Base-by-base conservation (phyloP, 2,888 invertebrate genomes). In the Drosophila mulleri region DNA sequence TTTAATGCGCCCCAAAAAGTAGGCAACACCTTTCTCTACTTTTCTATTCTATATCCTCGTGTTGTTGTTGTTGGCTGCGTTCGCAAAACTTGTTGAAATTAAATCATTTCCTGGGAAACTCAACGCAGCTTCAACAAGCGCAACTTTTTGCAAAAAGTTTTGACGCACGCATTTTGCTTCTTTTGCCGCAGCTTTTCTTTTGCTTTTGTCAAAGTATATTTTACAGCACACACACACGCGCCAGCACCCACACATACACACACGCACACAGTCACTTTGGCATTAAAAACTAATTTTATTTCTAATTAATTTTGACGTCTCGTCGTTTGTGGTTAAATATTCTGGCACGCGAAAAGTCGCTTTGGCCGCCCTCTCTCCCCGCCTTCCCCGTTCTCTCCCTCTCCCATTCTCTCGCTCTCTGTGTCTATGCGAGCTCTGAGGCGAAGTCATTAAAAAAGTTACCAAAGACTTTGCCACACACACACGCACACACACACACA, bases 271-370 rank as follows among this genome's bases (percentile, higher is more conserved):
- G 67, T 63, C 71, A 73, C 82, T 73, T 69, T 82, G 75, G 76
- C 78, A 86, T 88, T 86, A 88, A 88, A 88, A 86, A 86, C 89
- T 86, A 88, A 86, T 88, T 87, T 88, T 88, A 88, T 86, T 86
- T 88, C 89, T 86, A 88, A 86, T 88, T 86, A 88, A 86, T 84
- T 84, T 84, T 84, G 84, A 84, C 89, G 89, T 89, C 84, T 89
- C 82, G 84, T 89, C 84, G 88, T 89, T 89, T 84, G 84, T 73
- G 84, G 84, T 89, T 84, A 89, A 84, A 84, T 84, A 89, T 84
- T 82, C 82, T 82, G 74, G 89, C 84, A 83, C 84, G 88, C 87
- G 82, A 87, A 79, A 74, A 70, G 87, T 72, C 72, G 67, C 35
- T 68, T 47, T 29, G 35, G 23, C 26, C 54, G 3, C 39, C 26